Conservation (phyloP, 2,888 invertebrate genomes). For the Apamea epomidion region DNA sequence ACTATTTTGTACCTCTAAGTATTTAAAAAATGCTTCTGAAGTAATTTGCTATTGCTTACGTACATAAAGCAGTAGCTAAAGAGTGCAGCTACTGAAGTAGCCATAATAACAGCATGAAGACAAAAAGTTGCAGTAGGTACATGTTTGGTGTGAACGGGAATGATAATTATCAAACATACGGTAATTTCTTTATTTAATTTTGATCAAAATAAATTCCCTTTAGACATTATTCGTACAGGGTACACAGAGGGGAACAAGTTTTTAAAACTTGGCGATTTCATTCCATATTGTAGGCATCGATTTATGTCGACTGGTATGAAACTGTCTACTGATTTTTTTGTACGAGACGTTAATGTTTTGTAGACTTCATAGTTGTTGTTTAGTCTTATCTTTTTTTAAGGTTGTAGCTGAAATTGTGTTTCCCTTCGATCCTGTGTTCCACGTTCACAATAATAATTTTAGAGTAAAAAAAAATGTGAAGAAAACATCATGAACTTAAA, state of each 20-base stretch:
- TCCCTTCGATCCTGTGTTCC: neutral
- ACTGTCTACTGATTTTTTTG: neutral
- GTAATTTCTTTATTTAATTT: neutral
- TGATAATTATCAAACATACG: neutral
- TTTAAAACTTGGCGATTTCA: neutral
- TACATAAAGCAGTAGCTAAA: neutral
- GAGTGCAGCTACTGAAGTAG: neutral
- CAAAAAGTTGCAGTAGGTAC: neutral
- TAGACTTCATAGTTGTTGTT: neutral
- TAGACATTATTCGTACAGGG: neutral
- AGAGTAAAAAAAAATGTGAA: neutral
- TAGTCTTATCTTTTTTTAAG: neutral
- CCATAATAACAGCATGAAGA: neutral
- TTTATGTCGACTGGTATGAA: neutral
- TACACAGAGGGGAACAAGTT: neutral
- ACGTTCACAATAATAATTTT: neutral
- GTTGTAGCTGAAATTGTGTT: neutral
- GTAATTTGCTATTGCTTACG: neutral
- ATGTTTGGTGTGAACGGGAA: neutral
- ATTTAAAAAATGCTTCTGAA: neutral
- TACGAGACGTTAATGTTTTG: neutral
- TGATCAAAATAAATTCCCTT: neutral
- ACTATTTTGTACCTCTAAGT: no score
- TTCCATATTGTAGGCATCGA: neutral
- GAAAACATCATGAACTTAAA: constrained; percentile 25